Evolutionary conservation across 2,797 vertebrate species (phyloP).

Genomic region (Salarias fasciatus): DNA sequence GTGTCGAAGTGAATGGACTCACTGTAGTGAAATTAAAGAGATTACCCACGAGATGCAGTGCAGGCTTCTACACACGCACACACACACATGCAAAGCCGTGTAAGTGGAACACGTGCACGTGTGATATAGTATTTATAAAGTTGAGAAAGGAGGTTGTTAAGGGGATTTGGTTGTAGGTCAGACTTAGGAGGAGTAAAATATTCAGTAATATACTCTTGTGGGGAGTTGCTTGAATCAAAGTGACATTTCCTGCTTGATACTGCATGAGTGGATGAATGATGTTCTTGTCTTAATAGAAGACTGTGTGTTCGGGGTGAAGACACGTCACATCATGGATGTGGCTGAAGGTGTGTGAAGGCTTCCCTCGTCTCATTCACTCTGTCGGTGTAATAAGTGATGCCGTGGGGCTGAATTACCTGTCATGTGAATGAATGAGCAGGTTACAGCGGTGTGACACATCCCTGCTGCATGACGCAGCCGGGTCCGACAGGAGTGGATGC

Average conservation of each 20-base stretch:
- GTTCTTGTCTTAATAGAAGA: too few species aligned
- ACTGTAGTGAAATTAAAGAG: conserved; percentile 61
- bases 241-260: too few species aligned
- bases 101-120: conserved; percentile 46
- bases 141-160: conserved; percentile 21
- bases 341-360: too few species aligned
- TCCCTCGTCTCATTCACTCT: conserved; percentile 1
- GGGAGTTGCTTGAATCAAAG: conserved; percentile 14
- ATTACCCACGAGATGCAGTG: conserved; percentile 52
- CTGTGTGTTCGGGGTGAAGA: too few species aligned
- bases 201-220: conserved; percentile 31
- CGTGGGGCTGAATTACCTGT: conserved; percentile 50
- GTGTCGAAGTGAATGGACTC: conserved; percentile 56
- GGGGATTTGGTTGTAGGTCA: conserved; percentile 32
- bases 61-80: conserved; percentile 13
- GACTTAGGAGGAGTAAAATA: conserved; percentile 45
- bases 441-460: conserved; percentile 24
- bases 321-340: too few species aligned
- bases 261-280: too few species aligned
- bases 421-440: conserved; percentile 58
- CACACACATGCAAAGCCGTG: background rate
- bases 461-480: conserved; percentile 30
- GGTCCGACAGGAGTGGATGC: conserved; percentile 41
- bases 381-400: conserved; percentile 40
- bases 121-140: conserved; percentile 69